Percentiles rank a stretch among this genome's conserved stretches.
These are phyloP conservation scores for Drosophila arawakana DNA, from an alignment of 1,140 invertebrate genomes.

Conservation along the genomic window DNA sequence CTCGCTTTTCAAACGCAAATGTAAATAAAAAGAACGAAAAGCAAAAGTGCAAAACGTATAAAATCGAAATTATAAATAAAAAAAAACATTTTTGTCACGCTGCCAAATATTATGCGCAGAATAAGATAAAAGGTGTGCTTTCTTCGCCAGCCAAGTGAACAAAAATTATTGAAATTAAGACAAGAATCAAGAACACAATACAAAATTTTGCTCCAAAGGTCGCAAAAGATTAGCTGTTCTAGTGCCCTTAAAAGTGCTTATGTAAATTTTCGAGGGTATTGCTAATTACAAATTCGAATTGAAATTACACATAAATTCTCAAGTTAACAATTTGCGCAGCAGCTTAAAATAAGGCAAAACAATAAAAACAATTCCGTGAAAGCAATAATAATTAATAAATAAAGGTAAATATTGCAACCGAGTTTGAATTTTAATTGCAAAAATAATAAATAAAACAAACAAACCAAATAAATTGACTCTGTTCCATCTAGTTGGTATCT, in stretches of 20 bases:
- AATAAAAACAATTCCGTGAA: conserved; percentile 1
- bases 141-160: conserved; percentile 6
- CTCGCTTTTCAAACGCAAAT: not conserved
- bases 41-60: conserved; percentile 22
- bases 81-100: conserved; percentile 50
- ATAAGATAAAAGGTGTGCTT: conserved; percentile 60
- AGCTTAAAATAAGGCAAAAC: conserved; percentile 17
- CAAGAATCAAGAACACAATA: conserved; percentile 9
- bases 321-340: conserved; percentile 43
- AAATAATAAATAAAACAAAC: too few relatives aligned
- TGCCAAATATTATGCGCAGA: conserved; percentile 54
- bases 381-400: conserved; percentile 16
- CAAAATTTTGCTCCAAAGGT: conserved; percentile 21
- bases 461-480: not conserved
- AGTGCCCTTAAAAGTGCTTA: conserved; percentile 18
- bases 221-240: not conserved
- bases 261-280: conserved; percentile 23
- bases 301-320: not conserved
- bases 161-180: too few relatives aligned
- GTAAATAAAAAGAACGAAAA: conserved; percentile 32
- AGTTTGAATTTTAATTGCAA: conserved; percentile 1
- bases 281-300: conserved; percentile 7
- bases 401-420: conserved; percentile 42
- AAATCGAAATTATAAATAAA: conserved; percentile 32
- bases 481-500: too few relatives aligned